phyloP scores from a whole-genome alignment of 2,113 vertebrate species.

The Aegotheles bennettii region DNA sequence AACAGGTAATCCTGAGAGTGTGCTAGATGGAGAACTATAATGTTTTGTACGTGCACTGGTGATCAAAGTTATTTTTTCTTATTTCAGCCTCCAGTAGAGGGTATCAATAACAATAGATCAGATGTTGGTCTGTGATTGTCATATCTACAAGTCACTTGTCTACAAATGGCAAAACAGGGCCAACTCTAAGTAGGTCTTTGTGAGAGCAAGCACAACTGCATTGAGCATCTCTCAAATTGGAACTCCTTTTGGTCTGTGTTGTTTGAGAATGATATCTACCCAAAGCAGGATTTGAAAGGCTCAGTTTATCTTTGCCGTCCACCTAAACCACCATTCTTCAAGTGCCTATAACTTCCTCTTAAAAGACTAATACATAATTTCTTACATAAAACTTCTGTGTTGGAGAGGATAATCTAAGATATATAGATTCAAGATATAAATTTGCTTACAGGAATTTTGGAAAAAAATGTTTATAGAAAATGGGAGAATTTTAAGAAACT shows the following conservation, averaged over 20 bases:
- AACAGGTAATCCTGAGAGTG: neutral
- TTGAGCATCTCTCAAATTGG: neutral
- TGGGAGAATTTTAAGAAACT: neutral
- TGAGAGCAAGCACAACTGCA: neutral
- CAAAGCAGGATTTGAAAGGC: conserved; percentile 20
- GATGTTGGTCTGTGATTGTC: neutral
- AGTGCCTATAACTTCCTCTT: conserved; percentile 6
- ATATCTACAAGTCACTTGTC: neutral
- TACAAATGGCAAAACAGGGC: neutral
- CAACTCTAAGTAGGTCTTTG: neutral
- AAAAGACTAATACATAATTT: neutral
- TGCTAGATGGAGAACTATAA: neutral
- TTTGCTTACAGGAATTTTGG: neutral
- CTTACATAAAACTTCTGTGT: neutral
- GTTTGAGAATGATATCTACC: neutral
- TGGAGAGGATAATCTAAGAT: neutral
- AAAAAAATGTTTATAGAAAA: neutral
- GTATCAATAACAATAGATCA: neutral
- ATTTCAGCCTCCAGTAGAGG: neutral
- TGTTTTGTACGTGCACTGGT: neutral
- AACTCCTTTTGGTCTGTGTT: neutral
- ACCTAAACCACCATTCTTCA: neutral
- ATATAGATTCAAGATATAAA: neutral
- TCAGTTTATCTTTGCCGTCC: neutral
- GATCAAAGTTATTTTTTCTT: neutral